These are phyloP conservation scores for Cerceris rybyensis DNA, from an alignment of 2,888 invertebrate genomes.

Conservation along the genomic window DNA sequence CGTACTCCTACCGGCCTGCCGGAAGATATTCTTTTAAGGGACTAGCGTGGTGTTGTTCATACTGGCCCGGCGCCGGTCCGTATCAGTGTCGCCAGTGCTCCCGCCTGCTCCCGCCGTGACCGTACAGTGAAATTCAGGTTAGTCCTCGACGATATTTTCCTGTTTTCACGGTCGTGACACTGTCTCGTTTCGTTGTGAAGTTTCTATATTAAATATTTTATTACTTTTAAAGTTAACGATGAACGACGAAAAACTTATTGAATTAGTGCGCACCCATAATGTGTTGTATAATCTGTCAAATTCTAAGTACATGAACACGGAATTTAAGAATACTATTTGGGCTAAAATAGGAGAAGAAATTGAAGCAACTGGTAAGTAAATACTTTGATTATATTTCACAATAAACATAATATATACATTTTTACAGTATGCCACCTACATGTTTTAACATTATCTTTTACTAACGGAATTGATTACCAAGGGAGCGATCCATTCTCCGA, in stretches of 20 bases:
- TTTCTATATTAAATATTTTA: too few relatives aligned
- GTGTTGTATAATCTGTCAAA: background rate
- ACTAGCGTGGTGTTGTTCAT: too few relatives aligned
- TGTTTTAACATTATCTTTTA: background rate
- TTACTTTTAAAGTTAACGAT: background rate
- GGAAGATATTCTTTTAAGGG: too few relatives aligned
- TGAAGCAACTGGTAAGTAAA: background rate
- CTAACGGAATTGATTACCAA: background rate
- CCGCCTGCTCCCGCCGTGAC: too few relatives aligned
- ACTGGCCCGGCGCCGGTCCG: too few relatives aligned
- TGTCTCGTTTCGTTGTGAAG: too few relatives aligned
- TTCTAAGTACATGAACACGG: background rate
- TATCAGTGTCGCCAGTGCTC: too few relatives aligned
- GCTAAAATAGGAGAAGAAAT: background rate
- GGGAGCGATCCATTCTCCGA: slow-evolving; percentile 4
- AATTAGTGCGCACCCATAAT: background rate
- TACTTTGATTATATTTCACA: background rate
- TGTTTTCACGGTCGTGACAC: too few relatives aligned
- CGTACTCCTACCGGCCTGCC: too few relatives aligned
- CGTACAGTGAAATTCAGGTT: too few relatives aligned
- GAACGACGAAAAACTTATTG: background rate
- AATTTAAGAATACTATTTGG: background rate
- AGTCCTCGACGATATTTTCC: too few relatives aligned
- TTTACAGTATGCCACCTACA: background rate
- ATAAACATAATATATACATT: background rate